Conservation (phyloP, 2,888 invertebrate species). For the Apodemia duryi region DNA sequence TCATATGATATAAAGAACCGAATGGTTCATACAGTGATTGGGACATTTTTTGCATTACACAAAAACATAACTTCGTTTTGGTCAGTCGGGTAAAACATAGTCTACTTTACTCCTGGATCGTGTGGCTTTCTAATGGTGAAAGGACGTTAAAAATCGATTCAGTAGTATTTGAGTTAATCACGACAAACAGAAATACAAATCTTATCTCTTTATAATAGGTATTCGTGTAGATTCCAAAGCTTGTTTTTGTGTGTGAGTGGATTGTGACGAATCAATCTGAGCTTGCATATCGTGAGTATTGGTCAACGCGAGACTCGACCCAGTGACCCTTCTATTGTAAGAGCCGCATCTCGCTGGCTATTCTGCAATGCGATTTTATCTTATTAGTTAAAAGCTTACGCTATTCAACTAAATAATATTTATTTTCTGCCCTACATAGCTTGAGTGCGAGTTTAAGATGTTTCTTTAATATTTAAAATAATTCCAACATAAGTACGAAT, state of each 20-base stretch:
- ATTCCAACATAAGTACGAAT: too few species aligned
- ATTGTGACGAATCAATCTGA: conserved; percentile 3
- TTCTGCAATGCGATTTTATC: conserved; percentile 1
- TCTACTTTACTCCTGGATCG: background rate
- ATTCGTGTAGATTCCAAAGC: background rate
- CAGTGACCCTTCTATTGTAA: conserved; percentile 6
- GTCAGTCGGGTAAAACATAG: background rate
- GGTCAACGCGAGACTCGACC: conserved; percentile 11
- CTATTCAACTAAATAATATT: conserved; percentile 3
- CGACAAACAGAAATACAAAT: too few species aligned
- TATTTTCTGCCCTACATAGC: background rate
- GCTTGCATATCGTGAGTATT: conserved; percentile 9
- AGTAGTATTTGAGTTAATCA: background rate
- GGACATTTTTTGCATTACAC: too few species aligned
- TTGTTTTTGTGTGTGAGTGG: background rate
- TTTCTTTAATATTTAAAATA: too few species aligned
- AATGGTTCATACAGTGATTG: too few species aligned
- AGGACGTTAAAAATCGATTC: background rate
- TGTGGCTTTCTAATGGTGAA: background rate
- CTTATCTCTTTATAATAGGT: background rate
- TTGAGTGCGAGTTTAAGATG: too few species aligned
- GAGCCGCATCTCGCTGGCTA: background rate
- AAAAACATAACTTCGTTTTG: background rate
- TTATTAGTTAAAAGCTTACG: background rate
- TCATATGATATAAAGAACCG: too few species aligned